phyloP scores from a whole-genome alignment of 2,888 invertebrate species.

The Eupsilia transversa region DNA sequence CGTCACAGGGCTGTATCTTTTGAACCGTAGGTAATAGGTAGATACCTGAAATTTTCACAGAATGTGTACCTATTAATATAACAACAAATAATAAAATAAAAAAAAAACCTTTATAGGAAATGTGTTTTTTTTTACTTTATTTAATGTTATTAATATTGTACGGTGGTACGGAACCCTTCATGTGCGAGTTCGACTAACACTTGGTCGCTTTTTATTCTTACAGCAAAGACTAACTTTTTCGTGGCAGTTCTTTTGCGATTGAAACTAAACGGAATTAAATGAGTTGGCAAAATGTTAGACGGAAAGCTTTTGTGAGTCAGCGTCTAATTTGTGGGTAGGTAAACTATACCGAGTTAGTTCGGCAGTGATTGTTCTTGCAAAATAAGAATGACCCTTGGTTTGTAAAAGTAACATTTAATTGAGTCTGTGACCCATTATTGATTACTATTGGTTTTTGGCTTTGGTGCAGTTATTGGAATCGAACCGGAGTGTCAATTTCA shows the following conservation, averaged over 20 bases:
- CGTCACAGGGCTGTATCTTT: not conserved
- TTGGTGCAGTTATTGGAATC: too few species aligned
- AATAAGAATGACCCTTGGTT: not conserved
- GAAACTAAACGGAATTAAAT: slow-evolving; percentile 59
- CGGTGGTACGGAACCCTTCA: not conserved
- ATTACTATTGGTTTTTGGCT: not conserved
- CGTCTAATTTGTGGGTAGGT: slow-evolving; percentile 26
- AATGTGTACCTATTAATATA: not conserved
- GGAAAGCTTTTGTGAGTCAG: slow-evolving; percentile 36
- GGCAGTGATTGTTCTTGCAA: not conserved
- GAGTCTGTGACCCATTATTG: not conserved
- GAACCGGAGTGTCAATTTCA: too few species aligned
- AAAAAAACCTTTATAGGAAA: too few species aligned
- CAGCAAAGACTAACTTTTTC: slow-evolving; percentile 21
- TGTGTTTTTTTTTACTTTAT: too few species aligned
- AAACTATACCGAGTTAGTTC: not conserved
- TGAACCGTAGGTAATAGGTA: not conserved
- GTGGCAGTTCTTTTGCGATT: slow-evolving; percentile 37
- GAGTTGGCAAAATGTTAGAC: slow-evolving; percentile 45
- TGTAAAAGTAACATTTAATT: not conserved
- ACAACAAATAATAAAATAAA: not conserved
- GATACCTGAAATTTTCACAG: too few species aligned
- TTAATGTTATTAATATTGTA: not conserved
- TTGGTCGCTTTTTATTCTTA: slow-evolving; percentile 21
- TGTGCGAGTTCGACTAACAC: not conserved